Conservation (phyloP, 2,888 invertebrate genomes). For the Tinea pellionella region DNA sequence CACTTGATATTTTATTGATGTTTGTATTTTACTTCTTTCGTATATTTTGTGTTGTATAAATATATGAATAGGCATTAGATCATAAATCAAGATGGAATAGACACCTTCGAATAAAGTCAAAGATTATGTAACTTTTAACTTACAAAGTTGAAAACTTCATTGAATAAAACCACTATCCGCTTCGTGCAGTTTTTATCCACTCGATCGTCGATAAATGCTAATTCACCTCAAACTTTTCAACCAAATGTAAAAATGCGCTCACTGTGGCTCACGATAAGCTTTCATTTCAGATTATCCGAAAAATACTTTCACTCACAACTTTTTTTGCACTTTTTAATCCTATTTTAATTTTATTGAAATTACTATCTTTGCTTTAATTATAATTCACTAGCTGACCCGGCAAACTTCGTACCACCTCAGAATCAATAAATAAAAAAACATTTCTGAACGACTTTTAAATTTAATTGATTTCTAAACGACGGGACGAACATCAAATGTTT, state of each 20-base stretch:
- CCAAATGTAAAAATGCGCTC: slow-evolving; percentile 40
- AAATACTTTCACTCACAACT: slow-evolving; percentile 18
- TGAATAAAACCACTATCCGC: slow-evolving; percentile 37
- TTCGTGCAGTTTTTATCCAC: slow-evolving; percentile 34
- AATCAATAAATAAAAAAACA: too few relatives aligned
- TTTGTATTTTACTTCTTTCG: not conserved
- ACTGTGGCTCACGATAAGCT: slow-evolving; percentile 24
- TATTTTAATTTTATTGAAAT: too few relatives aligned
- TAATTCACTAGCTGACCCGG: too few relatives aligned
- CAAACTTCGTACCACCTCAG: too few relatives aligned
- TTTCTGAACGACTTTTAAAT: too few relatives aligned
- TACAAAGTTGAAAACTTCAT: slow-evolving; percentile 18
- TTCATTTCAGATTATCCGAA: slow-evolving; percentile 32
- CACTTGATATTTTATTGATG: not conserved
- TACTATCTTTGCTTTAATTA: too few relatives aligned
- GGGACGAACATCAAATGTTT: too few relatives aligned
- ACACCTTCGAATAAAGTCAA: not conserved
- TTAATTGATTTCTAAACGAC: too few relatives aligned
- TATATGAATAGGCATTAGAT: too few relatives aligned
- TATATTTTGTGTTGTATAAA: not conserved
- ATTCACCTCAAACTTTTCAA: slow-evolving; percentile 41
- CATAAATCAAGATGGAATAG: not conserved
- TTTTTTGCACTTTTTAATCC: slow-evolving; percentile 10
- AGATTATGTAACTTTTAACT: not conserved
- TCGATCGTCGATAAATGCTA: slow-evolving; percentile 51